Conservation (phyloP, 2,888 invertebrate species). For the Tenthredo distinguenda region DNA sequence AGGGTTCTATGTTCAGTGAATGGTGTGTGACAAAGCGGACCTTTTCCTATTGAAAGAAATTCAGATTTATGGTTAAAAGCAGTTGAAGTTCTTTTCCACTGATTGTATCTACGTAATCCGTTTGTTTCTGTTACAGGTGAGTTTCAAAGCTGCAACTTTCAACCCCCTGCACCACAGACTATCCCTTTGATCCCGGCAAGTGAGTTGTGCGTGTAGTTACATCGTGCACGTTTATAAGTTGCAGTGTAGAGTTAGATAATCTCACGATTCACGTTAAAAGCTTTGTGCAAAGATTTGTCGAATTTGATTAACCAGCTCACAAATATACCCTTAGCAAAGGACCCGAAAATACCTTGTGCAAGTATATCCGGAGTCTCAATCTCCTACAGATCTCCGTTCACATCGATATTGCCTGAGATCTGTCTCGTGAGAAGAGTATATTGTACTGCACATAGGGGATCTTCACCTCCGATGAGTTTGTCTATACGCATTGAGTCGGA, state of each 20-base stretch:
- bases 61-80: neutral
- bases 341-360: neutral
- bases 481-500: neutral
- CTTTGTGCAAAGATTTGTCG: neutral
- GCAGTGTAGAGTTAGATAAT: neutral
- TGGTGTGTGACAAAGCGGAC: neutral
- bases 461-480: neutral
- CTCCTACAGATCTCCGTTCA: neutral
- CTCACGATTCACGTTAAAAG: neutral
- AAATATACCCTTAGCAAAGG: neutral
- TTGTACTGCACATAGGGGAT: neutral
- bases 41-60: neutral
- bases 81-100: neutral
- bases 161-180: neutral
- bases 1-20: neutral
- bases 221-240: neutral
- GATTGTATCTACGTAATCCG: neutral
- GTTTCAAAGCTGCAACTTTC: constrained; percentile 16
- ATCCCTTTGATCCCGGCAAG: constrained; percentile 33
- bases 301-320: neutral
- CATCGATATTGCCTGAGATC: neutral
- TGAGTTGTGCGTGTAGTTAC: constrained; percentile 2
- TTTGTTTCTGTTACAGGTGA: constrained; percentile 45
- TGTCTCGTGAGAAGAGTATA: neutral
- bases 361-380: neutral